These are phyloP conservation scores for Cisticola juncidis DNA, from an alignment of 2,113 vertebrate genomes.

Conservation along the genomic window DNA sequence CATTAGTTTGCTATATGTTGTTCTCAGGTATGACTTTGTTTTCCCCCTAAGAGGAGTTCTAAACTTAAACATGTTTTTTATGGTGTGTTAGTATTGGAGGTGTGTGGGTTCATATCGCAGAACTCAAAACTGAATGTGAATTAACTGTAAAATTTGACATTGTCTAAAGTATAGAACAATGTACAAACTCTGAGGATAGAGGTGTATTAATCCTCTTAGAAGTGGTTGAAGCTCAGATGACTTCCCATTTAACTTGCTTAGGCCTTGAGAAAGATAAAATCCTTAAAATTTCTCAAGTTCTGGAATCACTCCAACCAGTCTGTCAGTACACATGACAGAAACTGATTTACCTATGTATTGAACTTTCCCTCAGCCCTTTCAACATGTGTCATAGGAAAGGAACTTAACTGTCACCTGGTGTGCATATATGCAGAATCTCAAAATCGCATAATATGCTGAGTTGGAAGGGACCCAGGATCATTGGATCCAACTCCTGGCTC, in stretches of 20 bases:
- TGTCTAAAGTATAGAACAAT: background rate
- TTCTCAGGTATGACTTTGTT: background rate
- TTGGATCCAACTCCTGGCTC: background rate
- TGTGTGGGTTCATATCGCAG: background rate
- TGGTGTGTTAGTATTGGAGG: background rate
- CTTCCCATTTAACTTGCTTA: background rate
- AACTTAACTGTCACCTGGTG: background rate
- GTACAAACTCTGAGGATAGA: background rate
- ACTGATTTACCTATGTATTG: background rate
- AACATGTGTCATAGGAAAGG: background rate
- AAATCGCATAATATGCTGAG: background rate
- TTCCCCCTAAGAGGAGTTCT: background rate
- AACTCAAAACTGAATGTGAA: background rate
- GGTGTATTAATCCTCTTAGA: background rate
- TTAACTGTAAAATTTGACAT: background rate
- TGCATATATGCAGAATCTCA: background rate
- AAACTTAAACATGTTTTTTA: background rate
- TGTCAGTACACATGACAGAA: background rate
- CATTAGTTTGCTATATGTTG: background rate
- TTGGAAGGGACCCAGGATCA: background rate
- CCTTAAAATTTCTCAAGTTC: background rate
- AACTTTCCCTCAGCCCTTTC: background rate
- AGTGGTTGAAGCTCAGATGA: background rate
- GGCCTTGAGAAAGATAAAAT: background rate
- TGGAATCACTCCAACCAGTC: background rate